Base-by-base conservation (phyloP, 2,113 vertebrate species). In the Syngnathoides biaculeatus region DNA sequence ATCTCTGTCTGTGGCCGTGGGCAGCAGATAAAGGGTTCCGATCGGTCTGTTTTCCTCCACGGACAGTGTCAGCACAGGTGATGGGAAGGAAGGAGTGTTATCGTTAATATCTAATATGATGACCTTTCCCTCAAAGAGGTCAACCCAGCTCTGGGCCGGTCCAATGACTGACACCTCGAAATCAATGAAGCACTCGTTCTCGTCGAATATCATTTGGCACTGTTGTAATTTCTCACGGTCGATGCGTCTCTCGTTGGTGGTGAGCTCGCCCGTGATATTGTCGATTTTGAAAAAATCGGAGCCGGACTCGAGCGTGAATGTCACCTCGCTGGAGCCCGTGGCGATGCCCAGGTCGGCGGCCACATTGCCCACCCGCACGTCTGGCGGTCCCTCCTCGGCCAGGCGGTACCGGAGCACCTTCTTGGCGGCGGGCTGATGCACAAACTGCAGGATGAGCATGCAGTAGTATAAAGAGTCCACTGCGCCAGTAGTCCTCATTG, bases 131-230 rank as follows among this genome's bases (percentile, higher is more conserved):
- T 99, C 96, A 53, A 98, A 98, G 65, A 99, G 93, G 88, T 98
- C 96, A 58, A 98, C 95, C 96, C 95, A 98, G 92, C 96, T 98
- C 87, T 99, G 96, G 17, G 96, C 95, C 27, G 96, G 97, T 74
- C 96, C 97, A 69, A 99, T 98, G 70, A 99, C 96, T 5, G 96
- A 98, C 89, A 98, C 96, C 83, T 99, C 97, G 65, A 98, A 98
- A 93, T 99, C 96, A 88, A 98, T 90, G 86, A 98, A 98, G 64
- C 96, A 98, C 88, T 99, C 97, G 48, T 98, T 99, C 85, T 98
- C 97, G 80, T 99, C 97, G 91, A 98, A 98, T 79, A 99, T 98
- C 96, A 98, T 98, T 87, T 98, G 97, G 92, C 97, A 98, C 94
- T 98, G 97, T 87, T 95, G 95, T 79, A 98, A 88, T 91, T 98